Percentiles rank a stretch among this genome's conserved stretches.
phyloP scores from a whole-genome alignment of 2,888 invertebrate species.

The Colostygia pectinataria region DNA sequence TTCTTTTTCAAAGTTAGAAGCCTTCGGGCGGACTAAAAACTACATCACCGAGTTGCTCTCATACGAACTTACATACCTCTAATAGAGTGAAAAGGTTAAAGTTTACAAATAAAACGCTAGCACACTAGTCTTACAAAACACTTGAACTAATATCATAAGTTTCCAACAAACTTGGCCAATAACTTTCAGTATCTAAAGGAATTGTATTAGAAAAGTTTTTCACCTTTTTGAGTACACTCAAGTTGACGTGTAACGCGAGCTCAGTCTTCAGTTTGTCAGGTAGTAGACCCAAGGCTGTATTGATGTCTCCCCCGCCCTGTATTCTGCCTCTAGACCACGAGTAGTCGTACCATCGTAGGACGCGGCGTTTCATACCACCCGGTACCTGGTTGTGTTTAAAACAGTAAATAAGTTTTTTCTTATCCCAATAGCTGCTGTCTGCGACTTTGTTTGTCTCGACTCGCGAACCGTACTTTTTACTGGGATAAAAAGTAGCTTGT shows the following conservation, averaged over 20 bases:
- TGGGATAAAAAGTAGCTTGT: no score
- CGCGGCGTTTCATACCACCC: slow-evolving; percentile 97
- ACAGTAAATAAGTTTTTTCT: no score
- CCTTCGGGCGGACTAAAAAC: no score
- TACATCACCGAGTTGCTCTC: no score
- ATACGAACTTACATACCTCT: no score
- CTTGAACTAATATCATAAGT: neutral
- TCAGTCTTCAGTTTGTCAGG: slow-evolving; percentile 99
- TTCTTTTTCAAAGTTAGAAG: no score
- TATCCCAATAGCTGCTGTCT: no score
- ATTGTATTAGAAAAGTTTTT: slow-evolving; percentile 11
- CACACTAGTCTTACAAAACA: neutral
- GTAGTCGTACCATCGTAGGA: slow-evolving; percentile 98
- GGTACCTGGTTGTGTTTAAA: slow-evolving; percentile 84
- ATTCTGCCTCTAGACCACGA: slow-evolving; percentile 98
- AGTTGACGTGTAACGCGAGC: slow-evolving; percentile 96
- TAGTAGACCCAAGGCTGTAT: slow-evolving; percentile 94
- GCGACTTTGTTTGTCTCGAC: no score
- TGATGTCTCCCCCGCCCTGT: slow-evolving; percentile 98
- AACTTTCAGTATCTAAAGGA: slow-evolving; percentile 7
- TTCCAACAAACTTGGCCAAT: neutral
- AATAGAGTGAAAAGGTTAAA: no score
- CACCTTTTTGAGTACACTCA: slow-evolving; percentile 97
- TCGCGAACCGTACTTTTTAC: no score
- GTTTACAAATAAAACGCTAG: no score